Evolutionary conservation across 2,888 invertebrate genomes (phyloP), one percentile per base, ranked within the genome.

Genomic region (Thera obeliscata): DNA sequence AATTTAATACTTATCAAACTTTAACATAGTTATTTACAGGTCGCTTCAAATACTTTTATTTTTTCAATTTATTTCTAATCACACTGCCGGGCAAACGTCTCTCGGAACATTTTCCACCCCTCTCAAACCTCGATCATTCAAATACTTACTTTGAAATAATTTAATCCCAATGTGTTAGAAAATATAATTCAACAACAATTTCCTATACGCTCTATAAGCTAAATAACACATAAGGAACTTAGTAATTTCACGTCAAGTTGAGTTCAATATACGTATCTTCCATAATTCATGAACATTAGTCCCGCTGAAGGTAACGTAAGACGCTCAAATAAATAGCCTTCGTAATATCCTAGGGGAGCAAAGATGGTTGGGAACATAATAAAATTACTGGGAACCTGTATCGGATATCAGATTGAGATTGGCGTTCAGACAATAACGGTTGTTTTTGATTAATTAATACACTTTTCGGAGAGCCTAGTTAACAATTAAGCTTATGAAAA

Each of bases 271-370:
- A 75, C 76, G 70, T 73, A 69, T 72, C 70, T 71, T 87, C 78
- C 84, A 85, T 87, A 83, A 87, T 85, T 86, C 85, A 87, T 85
- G 84, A 84, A 81, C 83, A 82, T 84, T 83, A 85, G 81, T 81
- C 81, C 64, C 71, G 59, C 38, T 61, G 71, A 72, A 75, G 75
- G 75, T 74, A 75, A 70, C 72, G 69, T 73, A 67, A 75, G 74
- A 72, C 72, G 71, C 67, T 71, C 70, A 72, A 63, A 75, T 75
- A 75, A 75, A 70, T 75, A 75, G 71, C 67, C 66, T 49, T 65
- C 36, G 68, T 66, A 66, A 74, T 72, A 72, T 71, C 74, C 70
- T 60, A 41, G n/a, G 73, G 73, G 70, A 75, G 62, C 52, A 61
- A 64, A 67, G 65, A 71, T 61, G 64, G 74, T 52, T 56, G 35